A percentile compares a stretch with the other conserved stretches of the same genome.
phyloP scores from a whole-genome alignment of 1,140 invertebrate genomes.

The Ectropis grisescens region DNA sequence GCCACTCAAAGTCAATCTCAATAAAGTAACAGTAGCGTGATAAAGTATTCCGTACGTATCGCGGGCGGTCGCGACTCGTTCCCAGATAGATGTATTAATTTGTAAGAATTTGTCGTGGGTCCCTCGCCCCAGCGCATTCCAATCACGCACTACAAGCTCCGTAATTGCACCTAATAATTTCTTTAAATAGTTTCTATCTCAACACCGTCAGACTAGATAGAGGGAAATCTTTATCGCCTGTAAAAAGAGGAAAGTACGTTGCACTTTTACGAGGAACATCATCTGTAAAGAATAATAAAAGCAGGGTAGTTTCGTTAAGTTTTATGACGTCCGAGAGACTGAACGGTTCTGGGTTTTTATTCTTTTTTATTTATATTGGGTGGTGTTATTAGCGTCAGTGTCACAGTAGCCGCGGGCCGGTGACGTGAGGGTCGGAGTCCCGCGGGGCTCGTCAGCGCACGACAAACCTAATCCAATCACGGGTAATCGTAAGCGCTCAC shows the following conservation, averaged over 20 bases:
- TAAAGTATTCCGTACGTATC: slow-evolving; percentile 61
- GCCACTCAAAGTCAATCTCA: slow-evolving; percentile 14
- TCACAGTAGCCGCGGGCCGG: slow-evolving; percentile 39
- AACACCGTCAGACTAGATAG: too few species aligned
- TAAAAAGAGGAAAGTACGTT: slow-evolving; percentile 3
- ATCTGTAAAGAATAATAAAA: slow-evolving; percentile 32
- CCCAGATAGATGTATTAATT: slow-evolving; percentile 66
- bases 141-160: slow-evolving; percentile 65
- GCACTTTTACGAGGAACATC: slow-evolving; percentile 26
- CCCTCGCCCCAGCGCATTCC: slow-evolving; percentile 51
- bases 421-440: slow-evolving; percentile 17
- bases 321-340: slow-evolving; percentile 41
- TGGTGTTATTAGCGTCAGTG: slow-evolving; percentile 34
- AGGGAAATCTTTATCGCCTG: not conserved
- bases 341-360: slow-evolving; percentile 28
- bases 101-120: slow-evolving; percentile 66
- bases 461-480: slow-evolving; percentile 62
- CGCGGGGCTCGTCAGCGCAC: slow-evolving; percentile 51
- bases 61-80: slow-evolving; percentile 32
- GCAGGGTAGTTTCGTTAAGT: slow-evolving; percentile 33
- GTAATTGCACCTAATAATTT: slow-evolving; percentile 69
- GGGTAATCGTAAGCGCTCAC: slow-evolving; percentile 37
- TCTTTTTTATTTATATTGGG: slow-evolving; percentile 42
- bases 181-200: slow-evolving; percentile 45
- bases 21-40: slow-evolving; percentile 37